Evolutionary conservation across 2,888 invertebrate species (phyloP), one percentile per base, ranked within the genome.

Genomic region (Epistrophe eligans): DNA sequence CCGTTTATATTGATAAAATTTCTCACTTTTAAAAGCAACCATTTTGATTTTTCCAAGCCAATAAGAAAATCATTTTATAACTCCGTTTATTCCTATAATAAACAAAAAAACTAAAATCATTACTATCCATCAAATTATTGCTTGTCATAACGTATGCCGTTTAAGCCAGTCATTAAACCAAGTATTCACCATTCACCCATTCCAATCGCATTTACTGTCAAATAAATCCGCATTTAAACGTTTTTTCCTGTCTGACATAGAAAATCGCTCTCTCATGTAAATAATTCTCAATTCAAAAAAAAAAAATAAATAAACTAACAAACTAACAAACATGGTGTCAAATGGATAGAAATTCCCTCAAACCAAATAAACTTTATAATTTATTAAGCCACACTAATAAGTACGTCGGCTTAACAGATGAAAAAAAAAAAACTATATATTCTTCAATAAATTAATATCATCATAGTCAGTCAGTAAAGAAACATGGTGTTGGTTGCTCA

Each of bases 301-400:
- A 35, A 67, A 66, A 60, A 64, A 48, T n/a, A n/a, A n/a, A n/a
- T n/a, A n/a, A n/a, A n/a, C n/a, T n/a, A n/a, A n/a, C 64, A 74
- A 50, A 58, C 32, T 35, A 70, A 40, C 74, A 60, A 48, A 58
- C 70, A 74, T 64, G 76, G 79, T 71, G 76, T 73, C 70, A 72
- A 81, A 73, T 57, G 72, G 50, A 81, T 67, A 50, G 28, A 66
- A 74, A 70, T 81, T 55, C 74, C 79, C 87, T 71, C 82, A 72
- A 79, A 79, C 79, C 82, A 79, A 83, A 83, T 79, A 79, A 82
- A 83, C 76, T 82, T 82, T 17, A 71, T 79, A 87, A 87, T 87
- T 87, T 87, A 87, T 79, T 79, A 82, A 82, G 79, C 82, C 74
- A 28, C 87, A 82, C 76, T 87, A 82, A 85, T 82, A 85, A 87